phyloP scores from a whole-genome alignment of 2,888 invertebrate genomes.

The Dolomedes plantarius region DNA sequence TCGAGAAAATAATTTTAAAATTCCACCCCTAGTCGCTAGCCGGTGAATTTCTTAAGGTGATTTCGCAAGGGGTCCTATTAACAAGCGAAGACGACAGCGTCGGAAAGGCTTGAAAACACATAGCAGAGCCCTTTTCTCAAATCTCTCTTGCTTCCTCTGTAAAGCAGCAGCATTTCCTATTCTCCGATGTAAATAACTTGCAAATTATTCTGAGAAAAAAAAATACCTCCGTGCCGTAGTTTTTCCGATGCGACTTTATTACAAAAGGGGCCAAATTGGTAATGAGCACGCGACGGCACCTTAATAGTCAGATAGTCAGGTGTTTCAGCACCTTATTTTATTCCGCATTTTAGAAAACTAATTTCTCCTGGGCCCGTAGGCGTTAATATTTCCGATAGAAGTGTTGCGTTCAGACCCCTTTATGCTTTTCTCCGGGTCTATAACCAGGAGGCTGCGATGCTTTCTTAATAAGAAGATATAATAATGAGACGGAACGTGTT shows the following conservation, averaged over 20 bases:
- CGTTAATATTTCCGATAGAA: constrained; percentile 68
- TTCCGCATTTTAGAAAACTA: constrained; percentile 62
- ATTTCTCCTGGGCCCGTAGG: constrained; percentile 66
- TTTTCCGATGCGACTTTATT: constrained; percentile 57
- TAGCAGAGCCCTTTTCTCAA: not conserved
- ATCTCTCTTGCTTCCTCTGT: not conserved
- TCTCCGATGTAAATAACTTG: constrained; percentile 69
- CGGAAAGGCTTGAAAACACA: constrained; percentile 11
- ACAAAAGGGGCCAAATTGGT: constrained; percentile 53
- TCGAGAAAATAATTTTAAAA: not conserved
- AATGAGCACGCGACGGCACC: constrained; percentile 37
- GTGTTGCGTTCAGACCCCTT: constrained; percentile 40
- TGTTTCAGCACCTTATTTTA: constrained; percentile 27
- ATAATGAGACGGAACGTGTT: constrained; percentile 45
- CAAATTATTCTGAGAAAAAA: constrained; percentile 50
- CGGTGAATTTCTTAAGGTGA: not conserved
- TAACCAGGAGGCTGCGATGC: not conserved
- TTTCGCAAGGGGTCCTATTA: constrained; percentile 68
- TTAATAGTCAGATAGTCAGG: constrained; percentile 69
- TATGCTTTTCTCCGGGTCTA: constrained; percentile 8
- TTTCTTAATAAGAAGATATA: constrained; percentile 69
- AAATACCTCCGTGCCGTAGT: constrained; percentile 14
- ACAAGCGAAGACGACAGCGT: constrained; percentile 28
- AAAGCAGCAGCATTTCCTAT: not conserved
- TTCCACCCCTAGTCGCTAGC: not conserved